Conservation (phyloP, 2,888 invertebrate species). For the Hesperia comma region DNA sequence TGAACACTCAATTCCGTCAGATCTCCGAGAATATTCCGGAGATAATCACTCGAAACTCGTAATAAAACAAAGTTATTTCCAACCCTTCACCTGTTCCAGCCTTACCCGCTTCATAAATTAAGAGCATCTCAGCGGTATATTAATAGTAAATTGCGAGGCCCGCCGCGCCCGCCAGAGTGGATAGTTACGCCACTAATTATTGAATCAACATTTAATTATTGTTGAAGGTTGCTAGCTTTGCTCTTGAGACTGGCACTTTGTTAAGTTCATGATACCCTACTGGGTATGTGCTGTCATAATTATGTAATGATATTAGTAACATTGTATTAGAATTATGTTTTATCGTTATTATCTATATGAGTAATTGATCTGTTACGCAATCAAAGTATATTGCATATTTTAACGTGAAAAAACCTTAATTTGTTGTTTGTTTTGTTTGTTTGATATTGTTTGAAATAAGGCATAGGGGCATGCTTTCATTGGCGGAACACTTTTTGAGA, state of each 20-base stretch:
- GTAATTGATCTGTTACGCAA: no score
- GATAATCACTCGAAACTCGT: not conserved
- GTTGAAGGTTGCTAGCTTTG: not conserved
- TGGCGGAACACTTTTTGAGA: no score
- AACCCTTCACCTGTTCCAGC: not conserved
- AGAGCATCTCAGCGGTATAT: slow-evolving; percentile 3
- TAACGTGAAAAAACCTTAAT: no score
- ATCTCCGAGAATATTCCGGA: not conserved
- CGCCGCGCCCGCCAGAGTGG: not conserved
- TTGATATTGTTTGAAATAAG: no score
- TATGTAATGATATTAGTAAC: no score
- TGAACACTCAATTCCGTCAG: not conserved
- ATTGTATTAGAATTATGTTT: no score
- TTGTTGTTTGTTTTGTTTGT: no score
- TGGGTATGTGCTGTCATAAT: no score
- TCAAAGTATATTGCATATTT: no score
- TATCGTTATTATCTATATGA: no score
- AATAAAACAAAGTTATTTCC: not conserved
- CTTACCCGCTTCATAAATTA: slow-evolving; percentile 1
- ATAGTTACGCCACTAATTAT: slow-evolving; percentile 1
- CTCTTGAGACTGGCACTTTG: not conserved
- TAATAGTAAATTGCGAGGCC: slow-evolving; percentile 5
- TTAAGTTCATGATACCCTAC: not conserved
- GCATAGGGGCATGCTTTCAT: no score
- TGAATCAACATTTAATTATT: slow-evolving; percentile 2